Base-by-base conservation (phyloP, 2,888 invertebrate species). In the Pyralis farinalis region DNA sequence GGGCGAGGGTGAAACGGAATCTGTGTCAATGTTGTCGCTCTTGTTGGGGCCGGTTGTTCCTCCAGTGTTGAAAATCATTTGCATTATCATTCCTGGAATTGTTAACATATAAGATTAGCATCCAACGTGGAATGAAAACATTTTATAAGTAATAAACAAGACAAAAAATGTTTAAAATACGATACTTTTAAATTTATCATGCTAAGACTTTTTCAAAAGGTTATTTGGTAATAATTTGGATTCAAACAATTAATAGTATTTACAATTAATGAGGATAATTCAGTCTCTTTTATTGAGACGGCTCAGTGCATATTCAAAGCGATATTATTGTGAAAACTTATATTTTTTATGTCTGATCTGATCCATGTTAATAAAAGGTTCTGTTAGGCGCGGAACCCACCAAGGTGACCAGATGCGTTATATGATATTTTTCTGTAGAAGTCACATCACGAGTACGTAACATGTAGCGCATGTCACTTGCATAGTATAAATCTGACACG, bases 21-120 rank as follows among this genome's bases (percentile, higher is more conserved):
- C 93, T 44, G 93, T 91, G 64, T 95, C 94, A 22, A 93, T 73
- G 66, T 90, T 92, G 69, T 96, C 96, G 44, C 96, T 96, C 80
- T 96, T 96, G 69, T 93, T 95, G 21, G 96, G 95, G 46, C 95
- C 94, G 9, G 66, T 90, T 1, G 82, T 79, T 34, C 81, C 79
- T 27, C 90, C 92, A 37, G 85, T 82, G 67, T 95, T 95, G 82
- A 97, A 94, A 66, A 97, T 90, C 94, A 97, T 94, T 78, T 96
- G 96, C 93, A 97, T 94, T 49, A 97, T 88, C 91, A 95, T 94
- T 42, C 94, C 91, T 91, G 69, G 33, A 75, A 34, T 16, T 7
- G 10, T 9, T 11, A 30, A 30, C 5, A 30, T 3, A 25, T 7
- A 10, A 29, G 6, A 22, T 22, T 43, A 39, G 43, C 37, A 36